Percentiles rank a stretch among this genome's conserved stretches.
phyloP scores from a whole-genome alignment of 2,113 vertebrate species.

The Hippocampus guttulatus region DNA sequence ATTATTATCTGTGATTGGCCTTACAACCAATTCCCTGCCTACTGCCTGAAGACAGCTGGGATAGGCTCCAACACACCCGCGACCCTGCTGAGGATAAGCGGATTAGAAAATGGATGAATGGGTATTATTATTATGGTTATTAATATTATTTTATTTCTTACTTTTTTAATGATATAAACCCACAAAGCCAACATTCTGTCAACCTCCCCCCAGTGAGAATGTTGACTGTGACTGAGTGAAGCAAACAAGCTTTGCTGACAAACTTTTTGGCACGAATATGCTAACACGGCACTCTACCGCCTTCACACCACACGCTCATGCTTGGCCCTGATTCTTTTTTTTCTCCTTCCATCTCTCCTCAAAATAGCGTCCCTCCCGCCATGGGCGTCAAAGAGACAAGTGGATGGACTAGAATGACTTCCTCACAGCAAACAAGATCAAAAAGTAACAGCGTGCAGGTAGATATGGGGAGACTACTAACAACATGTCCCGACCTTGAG shows the following conservation, averaged over 20 bases:
- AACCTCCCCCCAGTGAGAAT: constrained; percentile 23
- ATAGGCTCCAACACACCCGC: too few relatives aligned
- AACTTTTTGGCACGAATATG: constrained; percentile 31
- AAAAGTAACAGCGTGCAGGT: constrained; percentile 16
- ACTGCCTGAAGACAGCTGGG: too few relatives aligned
- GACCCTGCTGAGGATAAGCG: too few relatives aligned
- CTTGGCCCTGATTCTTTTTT: constrained; percentile 21
- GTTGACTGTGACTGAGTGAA: constrained; percentile 29
- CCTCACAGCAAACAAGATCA: constrained; percentile 60
- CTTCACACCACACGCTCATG: constrained; percentile 40
- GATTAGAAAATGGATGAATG: too few relatives aligned
- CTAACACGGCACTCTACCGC: constrained; percentile 38
- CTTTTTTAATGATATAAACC: constrained; percentile 21
- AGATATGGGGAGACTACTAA: constrained; percentile 27
- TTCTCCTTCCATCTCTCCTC: not conserved
- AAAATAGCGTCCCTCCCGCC: constrained; percentile 37
- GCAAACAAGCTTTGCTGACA: constrained; percentile 34
- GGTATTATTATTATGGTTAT: not conserved
- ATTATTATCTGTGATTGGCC: too few relatives aligned
- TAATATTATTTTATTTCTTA: too few relatives aligned
- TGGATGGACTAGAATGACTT: constrained; percentile 50
- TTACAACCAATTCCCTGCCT: too few relatives aligned
- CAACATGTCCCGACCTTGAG: constrained; percentile 65
- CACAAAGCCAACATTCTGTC: constrained; percentile 8
- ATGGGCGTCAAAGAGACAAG: constrained; percentile 45